These are phyloP conservation scores for Phaonia tiefii DNA, from an alignment of 2,888 invertebrate species.

Conservation along the genomic window DNA sequence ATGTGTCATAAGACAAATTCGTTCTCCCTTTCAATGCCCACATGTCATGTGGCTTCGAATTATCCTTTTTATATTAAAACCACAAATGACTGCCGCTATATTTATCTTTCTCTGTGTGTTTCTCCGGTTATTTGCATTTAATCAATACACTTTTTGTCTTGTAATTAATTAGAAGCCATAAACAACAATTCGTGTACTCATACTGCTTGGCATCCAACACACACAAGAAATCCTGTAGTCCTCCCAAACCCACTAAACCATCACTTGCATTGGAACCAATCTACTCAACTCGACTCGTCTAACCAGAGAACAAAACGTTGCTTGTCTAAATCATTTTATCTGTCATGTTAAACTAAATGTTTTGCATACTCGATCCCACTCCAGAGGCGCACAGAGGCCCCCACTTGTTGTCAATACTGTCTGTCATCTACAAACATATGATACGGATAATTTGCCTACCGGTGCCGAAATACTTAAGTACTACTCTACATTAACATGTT, in stretches of 20 bases:
- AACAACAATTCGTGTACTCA: conserved; percentile 39
- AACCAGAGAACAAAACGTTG: conserved; percentile 44
- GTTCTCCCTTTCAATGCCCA: not conserved
- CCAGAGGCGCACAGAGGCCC: not conserved
- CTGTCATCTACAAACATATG: conserved; percentile 34
- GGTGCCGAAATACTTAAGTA: conserved; percentile 13
- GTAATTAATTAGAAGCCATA: conserved; percentile 56
- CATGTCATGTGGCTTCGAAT: conserved; percentile 21
- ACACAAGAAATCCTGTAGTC: too few species aligned
- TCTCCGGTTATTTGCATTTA: conserved; percentile 30
- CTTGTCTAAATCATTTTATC: conserved; percentile 61
- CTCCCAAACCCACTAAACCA: not conserved
- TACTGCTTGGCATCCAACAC: not conserved
- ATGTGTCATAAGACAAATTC: too few species aligned
- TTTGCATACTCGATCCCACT: conserved; percentile 36
- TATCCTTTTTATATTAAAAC: conserved; percentile 4
- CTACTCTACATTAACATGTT: not conserved
- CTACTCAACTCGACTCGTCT: not conserved
- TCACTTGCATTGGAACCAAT: not conserved
- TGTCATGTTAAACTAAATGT: conserved; percentile 58
- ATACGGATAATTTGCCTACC: conserved; percentile 19
- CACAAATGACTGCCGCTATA: conserved; percentile 38
- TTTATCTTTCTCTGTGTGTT: not conserved
- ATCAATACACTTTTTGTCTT: conserved; percentile 15
- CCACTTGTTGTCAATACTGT: conserved; percentile 60